Base-by-base conservation (phyloP, 2,888 invertebrate genomes). In the Arenicola marina region DNA sequence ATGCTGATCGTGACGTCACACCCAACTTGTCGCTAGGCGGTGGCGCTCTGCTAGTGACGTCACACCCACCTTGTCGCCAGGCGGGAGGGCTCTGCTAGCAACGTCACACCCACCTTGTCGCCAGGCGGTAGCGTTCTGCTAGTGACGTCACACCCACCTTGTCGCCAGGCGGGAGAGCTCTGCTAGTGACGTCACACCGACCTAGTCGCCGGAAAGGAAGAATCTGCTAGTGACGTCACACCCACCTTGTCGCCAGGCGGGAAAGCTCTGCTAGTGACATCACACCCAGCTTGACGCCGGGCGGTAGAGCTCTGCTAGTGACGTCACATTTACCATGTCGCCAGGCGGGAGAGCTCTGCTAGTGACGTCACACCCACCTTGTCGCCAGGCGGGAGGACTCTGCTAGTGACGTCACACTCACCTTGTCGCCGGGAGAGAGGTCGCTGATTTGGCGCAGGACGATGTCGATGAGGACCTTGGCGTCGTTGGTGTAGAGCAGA, bases 391-490 rank as follows among this genome's bases (percentile, higher is more conserved):
- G 38, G 11, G 11, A 38, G 38, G 11, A 15, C 11, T 11, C 38
- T 38, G 38, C 11, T 11, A 38, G 38, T 18, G 11, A 38, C 48
- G 24, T 11, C 21, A 11, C 15, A 48, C 54, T 26, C 18, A 67
- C 71, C 61, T 57, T 57, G 81, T 95, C 95, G 31, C 93, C 93
- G 3, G 94, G 89, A 48, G 92, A 91, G 66, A 95, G 87, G 84
- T 97, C 95, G 1, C 92, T 90, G 31, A 97, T 87, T 83, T 95
- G 93, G 55, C 96, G 87, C 56, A 94, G 90, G 59, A 95, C 89
- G 77, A 97, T 95, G 80, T 96, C 97, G 67, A 96, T 90, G 63
- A 96, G 87, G 48, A 96, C 96, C 84, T 92, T 93, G 46, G 92
- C 90, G 80, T 97, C 97, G 78, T 96, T 97, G 0, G 95, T 93